Evolutionary conservation across 2,113 vertebrate genomes (phyloP).

Genomic region (Penelope pileata): DNA sequence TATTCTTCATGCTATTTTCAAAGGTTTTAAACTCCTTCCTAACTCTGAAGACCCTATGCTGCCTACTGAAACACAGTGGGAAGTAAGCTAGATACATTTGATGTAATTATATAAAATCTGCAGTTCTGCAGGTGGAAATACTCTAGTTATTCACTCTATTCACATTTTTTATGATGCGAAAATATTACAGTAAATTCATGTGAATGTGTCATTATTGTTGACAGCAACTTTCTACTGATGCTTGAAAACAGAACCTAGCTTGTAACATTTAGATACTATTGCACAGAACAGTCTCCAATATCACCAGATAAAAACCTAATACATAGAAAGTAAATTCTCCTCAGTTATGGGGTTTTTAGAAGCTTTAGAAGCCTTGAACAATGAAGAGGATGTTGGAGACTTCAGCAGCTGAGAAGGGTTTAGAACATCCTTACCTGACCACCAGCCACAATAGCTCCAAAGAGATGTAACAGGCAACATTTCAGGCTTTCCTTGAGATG

Average conservation of each 20-base stretch:
- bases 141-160: rapidly evolving
- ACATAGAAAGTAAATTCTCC: not conserved
- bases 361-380: not conserved
- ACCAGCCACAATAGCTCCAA: constrained; percentile 94
- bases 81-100: not conserved
- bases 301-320: not conserved
- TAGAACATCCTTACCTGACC: constrained; percentile 85
- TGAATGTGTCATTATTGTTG: not conserved
- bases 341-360: not conserved
- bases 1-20: not conserved
- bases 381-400: not conserved
- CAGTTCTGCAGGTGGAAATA: not conserved
- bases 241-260: not conserved
- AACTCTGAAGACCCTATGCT: not conserved
- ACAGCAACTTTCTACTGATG: not conserved
- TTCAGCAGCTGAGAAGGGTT: not conserved
- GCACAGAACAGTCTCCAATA: not conserved
- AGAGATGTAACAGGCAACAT: constrained; percentile 94
- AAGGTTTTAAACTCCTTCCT: not conserved
- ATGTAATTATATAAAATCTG: not conserved
- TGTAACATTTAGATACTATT: not conserved
- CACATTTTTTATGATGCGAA: not conserved
- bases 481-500: constrained; percentile 98
- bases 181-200: not conserved
- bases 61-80: not conserved